Conservation (phyloP, 2,797 vertebrate species). For the Spinus olivaceus region DNA sequence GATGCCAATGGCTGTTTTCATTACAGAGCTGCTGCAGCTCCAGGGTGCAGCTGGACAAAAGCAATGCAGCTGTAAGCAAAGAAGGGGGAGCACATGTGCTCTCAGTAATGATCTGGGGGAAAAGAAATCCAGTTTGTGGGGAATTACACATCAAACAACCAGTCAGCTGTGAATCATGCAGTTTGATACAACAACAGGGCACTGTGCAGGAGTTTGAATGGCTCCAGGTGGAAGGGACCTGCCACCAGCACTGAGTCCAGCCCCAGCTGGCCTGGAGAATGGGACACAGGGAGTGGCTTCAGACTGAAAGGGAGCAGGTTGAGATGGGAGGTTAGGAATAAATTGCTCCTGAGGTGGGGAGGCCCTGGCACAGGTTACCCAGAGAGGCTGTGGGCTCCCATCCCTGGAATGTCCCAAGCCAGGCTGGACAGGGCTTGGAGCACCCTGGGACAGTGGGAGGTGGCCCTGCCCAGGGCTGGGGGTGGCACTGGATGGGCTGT, state of each 20-base stretch:
- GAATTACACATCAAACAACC: background rate
- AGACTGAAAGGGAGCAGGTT: background rate
- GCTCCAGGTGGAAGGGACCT: background rate
- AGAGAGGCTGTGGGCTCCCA: background rate
- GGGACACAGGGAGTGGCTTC: background rate
- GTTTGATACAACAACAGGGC: background rate
- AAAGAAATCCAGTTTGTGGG: background rate
- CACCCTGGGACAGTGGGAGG: background rate
- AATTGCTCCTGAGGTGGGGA: rapidly evolving
- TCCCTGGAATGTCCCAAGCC: background rate
- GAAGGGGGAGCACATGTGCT: background rate
- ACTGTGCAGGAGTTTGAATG: background rate
- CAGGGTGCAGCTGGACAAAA: background rate
- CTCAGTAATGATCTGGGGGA: background rate
- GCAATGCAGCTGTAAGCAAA: background rate
- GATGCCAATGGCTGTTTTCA: background rate
- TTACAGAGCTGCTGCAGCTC: background rate
- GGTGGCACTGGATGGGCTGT: rapidly evolving
- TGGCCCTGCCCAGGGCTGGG: background rate
- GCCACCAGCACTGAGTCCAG: background rate
- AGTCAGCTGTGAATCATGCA: background rate
- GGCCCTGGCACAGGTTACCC: background rate
- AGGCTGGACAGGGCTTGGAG: rapidly evolving
- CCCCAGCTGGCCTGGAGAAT: background rate
- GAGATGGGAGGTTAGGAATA: rapidly evolving